Base-by-base conservation (phyloP, 1,140 invertebrate genomes). In the Ephestia elutella region DNA sequence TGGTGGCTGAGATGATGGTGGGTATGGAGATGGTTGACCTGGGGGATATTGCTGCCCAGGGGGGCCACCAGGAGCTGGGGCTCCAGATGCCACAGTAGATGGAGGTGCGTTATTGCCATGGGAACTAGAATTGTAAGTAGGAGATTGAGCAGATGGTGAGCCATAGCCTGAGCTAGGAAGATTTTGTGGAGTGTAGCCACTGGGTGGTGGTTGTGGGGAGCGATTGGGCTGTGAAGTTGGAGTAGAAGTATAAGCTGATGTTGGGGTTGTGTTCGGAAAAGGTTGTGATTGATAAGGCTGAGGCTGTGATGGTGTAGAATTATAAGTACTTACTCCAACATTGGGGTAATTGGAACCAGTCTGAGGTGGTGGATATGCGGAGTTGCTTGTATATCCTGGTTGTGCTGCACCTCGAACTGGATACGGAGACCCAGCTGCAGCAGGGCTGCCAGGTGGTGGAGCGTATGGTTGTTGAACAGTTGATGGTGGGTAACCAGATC, bases 241-340 rank as follows among this genome's bases (percentile, higher is more conserved):
- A 20, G 89, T 82, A 21, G 89, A 82, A 61, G 82, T 85, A 54
- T 90, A 90, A 35, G 79, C 82, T 60, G 85, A 81, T 49, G 87
- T 86, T 9, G 89, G 85, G 48, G 87, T 86, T 49, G 81, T 84
- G 38, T 87, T 88, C 48, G 87, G 79, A 54, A 89, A 90, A 30
- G 86, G 82, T 68, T 90, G 89, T 5, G 85, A 78, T 60, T 89
- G 87, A 74, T 90, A 90, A 19, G 86, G 76, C 60, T 88, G 86
- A 20, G 81, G 82, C 49, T 86, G 83, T n/a, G 81, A 74, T 49
- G 78, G 64, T 49, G 83, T 86, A 5, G 86, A 80, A 65, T 88
- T 87, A 49, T 88, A 88, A 35, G 82, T 80, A 61, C 86, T 88
- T 0, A 84, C 83, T 54, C 82, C 80, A 55, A 82, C 82, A 85